Conservation (phyloP, 37 sponge, comb jelly and placozoan species). For the Petrosia ficiformis region DNA sequence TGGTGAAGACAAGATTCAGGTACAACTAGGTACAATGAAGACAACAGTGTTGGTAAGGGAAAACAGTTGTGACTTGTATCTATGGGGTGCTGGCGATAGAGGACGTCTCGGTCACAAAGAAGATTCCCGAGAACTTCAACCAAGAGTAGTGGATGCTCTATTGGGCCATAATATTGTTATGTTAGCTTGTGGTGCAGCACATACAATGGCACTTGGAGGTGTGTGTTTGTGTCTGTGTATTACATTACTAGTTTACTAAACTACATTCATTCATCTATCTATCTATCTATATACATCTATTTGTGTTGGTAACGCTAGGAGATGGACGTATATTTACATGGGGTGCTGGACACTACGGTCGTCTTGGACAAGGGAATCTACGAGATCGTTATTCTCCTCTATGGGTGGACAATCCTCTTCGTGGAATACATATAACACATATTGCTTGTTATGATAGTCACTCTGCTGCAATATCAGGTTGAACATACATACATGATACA, state of each 20-base stretch:
- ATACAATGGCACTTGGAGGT: slow-evolving; percentile 84
- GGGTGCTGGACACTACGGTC: slow-evolving; percentile 87
- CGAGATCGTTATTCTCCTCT: slow-evolving; percentile 85
- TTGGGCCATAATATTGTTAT: slow-evolving; percentile 70
- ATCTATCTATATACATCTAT: not conserved
- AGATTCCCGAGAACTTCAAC: slow-evolving; percentile 53
- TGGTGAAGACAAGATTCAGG: slow-evolving; percentile 31
- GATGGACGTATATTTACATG: slow-evolving; percentile 86
- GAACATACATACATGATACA: not conserved
- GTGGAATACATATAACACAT: slow-evolving; percentile 52
- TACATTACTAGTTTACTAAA: not conserved
- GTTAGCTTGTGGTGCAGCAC: slow-evolving; percentile 56
- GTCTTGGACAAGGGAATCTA: slow-evolving; percentile 89
- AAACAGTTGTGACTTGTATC: slow-evolving; percentile 87
- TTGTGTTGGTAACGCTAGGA: slow-evolving; percentile 6
- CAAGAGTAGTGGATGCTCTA: slow-evolving; percentile 80
- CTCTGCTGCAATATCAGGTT: slow-evolving; percentile 82
- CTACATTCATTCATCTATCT: not conserved
- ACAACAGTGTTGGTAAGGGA: slow-evolving; percentile 4
- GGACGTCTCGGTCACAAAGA: slow-evolving; percentile 91
- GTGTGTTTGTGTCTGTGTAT: too few species aligned
- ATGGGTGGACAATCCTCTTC: slow-evolving; percentile 66
- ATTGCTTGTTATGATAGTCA: slow-evolving; percentile 82
- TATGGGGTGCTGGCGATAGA: slow-evolving; percentile 76
- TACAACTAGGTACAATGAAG: slow-evolving; percentile 49